Base-by-base conservation (phyloP, 2,113 vertebrate species). In the Anarrhichthys ocellatus region DNA sequence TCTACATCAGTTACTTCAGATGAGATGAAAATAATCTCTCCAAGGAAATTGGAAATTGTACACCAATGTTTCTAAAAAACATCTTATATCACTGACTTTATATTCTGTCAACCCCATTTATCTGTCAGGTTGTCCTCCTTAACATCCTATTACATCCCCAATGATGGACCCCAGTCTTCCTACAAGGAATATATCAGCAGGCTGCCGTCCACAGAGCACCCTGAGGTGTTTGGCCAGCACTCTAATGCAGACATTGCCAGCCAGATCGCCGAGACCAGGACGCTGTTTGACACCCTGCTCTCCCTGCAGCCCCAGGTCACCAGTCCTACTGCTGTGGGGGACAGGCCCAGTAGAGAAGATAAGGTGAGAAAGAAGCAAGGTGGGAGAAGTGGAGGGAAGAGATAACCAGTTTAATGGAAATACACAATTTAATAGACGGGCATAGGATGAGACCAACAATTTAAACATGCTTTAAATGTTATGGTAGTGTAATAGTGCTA, bases 161-260 rank as follows among this genome's bases (percentile, higher is more conserved):
- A 88, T 56, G 96, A 98, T 0, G 96, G 97, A 2, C 75, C 92
- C 44, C 91, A 95, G 82, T 87, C 92, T 20, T 93, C 91, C 0
- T 97, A 96, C 90, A 92, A 86, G 73, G 94, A 96, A 4, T 94
- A 94, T 46, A 96, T 97, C 80, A 92, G 81, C 89, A 87, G 90
- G 82, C 87, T 98, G 76, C 97, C 97, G 0, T 0, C 93, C 78
- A 94, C 94, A 61, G 97, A 97, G 70, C 93, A 95, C 73, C 96
- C 97, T 0, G 96, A 97, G 82, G 94, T 96, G 82, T 98, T 98
- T 67, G 97, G 97, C 32, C 96, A 97, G 88, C 96, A 98, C 91
- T 93, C 96, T 69, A 98, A 98, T 32, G 96, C 96, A 0, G 96
- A 97, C 24, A 96, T 97, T 29, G 95, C 96, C 63, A 97, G 96